These are phyloP conservation scores for Hybos culiciformis DNA, from an alignment of 2,888 invertebrate genomes.

Conservation along the genomic window DNA sequence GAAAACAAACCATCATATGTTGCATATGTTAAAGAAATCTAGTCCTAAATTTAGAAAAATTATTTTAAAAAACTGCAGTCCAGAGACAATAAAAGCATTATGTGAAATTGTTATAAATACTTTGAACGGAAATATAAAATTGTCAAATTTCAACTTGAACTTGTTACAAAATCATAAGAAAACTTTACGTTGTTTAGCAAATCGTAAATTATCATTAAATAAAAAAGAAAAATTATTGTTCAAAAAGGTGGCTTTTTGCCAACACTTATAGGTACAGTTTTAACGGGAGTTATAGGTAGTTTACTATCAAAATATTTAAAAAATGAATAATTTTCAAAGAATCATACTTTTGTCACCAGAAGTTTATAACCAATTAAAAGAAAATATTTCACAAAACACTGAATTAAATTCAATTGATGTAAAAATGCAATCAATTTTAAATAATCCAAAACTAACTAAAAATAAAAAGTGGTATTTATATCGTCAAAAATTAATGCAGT, in stretches of 20 bases:
- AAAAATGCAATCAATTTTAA: not conserved
- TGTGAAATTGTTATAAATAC: not conserved
- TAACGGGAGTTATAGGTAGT: conserved; percentile 3
- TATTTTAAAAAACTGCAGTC: not conserved
- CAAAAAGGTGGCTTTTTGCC: conserved; percentile 7
- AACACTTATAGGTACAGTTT: not conserved
- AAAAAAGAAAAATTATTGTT: conserved; percentile 1
- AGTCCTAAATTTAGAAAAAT: not conserved
- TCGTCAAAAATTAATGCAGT: not conserved
- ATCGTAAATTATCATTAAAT: not conserved
- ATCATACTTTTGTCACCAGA: not conserved
- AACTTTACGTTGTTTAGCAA: not conserved
- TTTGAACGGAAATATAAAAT: conserved; percentile 1
- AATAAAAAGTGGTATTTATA: not conserved
- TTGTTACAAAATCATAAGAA: conserved; percentile 1
- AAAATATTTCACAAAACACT: not conserved
- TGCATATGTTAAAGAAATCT: not conserved
- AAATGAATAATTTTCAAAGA: not conserved
- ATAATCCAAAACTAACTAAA: not conserved
- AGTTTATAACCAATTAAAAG: not conserved
- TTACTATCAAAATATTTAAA: not conserved
- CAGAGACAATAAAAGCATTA: not conserved
- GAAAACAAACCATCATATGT: not conserved
- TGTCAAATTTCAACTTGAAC: not conserved
- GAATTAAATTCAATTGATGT: not conserved